These are phyloP conservation scores for Nebria salina DNA, from an alignment of 2,888 invertebrate genomes.

Conservation along the genomic window DNA sequence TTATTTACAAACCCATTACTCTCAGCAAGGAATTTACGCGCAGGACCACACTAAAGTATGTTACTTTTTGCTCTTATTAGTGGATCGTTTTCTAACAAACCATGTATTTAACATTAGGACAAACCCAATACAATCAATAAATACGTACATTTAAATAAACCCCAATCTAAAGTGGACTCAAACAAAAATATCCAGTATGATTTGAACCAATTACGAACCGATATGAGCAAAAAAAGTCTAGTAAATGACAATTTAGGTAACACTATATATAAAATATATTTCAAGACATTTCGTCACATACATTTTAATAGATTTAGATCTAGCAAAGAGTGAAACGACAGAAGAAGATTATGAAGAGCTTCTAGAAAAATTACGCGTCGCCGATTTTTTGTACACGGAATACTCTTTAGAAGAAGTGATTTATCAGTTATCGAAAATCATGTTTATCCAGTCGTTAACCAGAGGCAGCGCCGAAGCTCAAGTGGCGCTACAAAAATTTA, in stretches of 20 bases:
- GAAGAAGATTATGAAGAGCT: slow-evolving; percentile 73
- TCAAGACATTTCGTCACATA: not conserved
- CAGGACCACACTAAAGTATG: slow-evolving; percentile 55
- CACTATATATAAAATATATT: slow-evolving; percentile 5
- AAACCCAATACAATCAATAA: slow-evolving; percentile 48
- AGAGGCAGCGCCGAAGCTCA: slow-evolving; percentile 77
- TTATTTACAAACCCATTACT: slow-evolving; percentile 73
- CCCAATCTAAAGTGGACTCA: slow-evolving; percentile 7
- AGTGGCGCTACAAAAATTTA: slow-evolving; percentile 77
- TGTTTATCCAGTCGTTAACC: slow-evolving; percentile 80
- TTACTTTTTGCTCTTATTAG: not conserved
- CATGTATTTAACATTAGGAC: slow-evolving; percentile 45
- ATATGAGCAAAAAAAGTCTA: slow-evolving; percentile 61
- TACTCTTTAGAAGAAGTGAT: slow-evolving; percentile 82
- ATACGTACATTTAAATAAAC: slow-evolving; percentile 45
- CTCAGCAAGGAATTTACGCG: slow-evolving; percentile 62
- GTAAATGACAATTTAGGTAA: slow-evolving; percentile 37
- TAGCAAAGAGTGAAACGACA: slow-evolving; percentile 23
- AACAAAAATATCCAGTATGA: slow-evolving; percentile 47
- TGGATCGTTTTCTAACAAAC: not conserved
- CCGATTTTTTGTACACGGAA: slow-evolving; percentile 78
- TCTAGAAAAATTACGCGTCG: slow-evolving; percentile 74
- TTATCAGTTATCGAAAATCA: slow-evolving; percentile 82
- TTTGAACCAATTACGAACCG: slow-evolving; percentile 60
- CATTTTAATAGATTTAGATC: slow-evolving; percentile 4